phyloP scores from a whole-genome alignment of 2,888 invertebrate species.

The Hydrotaea cyrtoneurina region DNA sequence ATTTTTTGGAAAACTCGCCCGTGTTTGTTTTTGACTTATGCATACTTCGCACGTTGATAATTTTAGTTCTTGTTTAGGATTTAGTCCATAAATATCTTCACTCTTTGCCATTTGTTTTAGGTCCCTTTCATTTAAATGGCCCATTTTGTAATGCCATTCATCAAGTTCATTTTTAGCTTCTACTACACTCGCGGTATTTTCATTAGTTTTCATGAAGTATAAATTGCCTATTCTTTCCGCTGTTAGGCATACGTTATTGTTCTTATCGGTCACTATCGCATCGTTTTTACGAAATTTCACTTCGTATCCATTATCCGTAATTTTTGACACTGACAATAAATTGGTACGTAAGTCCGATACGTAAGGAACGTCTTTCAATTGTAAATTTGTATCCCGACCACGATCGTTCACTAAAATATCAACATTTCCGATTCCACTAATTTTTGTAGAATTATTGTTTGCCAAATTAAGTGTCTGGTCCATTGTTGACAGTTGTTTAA shows the following conservation, averaged over 20 bases:
- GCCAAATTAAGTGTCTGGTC: constrained; percentile 59
- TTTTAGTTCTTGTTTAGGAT: constrained; percentile 49
- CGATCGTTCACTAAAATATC: constrained; percentile 32
- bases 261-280: constrained; percentile 37
- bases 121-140: constrained; percentile 49
- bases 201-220: constrained; percentile 45
- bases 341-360: constrained; percentile 54
- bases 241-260: constrained; percentile 27
- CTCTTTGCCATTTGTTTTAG: constrained; percentile 53
- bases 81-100: constrained; percentile 42
- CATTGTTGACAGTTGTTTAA: neutral
- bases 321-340: constrained; percentile 63
- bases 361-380: constrained; percentile 57
- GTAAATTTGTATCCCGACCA: constrained; percentile 31
- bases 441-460: constrained; percentile 55
- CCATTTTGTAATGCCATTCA: constrained; percentile 55
- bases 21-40: constrained; percentile 59
- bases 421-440: constrained; percentile 58
- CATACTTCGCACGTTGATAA: constrained; percentile 54
- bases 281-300: constrained; percentile 54
- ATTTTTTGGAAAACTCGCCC: constrained; percentile 44
- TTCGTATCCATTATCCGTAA: constrained; percentile 59
- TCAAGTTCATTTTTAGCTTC: constrained; percentile 44
- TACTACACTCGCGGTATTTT: constrained; percentile 28
- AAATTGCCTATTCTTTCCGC: constrained; percentile 57